These are phyloP conservation scores for Cantharis rufa DNA, from an alignment of 2,888 invertebrate genomes.

Conservation along the genomic window DNA sequence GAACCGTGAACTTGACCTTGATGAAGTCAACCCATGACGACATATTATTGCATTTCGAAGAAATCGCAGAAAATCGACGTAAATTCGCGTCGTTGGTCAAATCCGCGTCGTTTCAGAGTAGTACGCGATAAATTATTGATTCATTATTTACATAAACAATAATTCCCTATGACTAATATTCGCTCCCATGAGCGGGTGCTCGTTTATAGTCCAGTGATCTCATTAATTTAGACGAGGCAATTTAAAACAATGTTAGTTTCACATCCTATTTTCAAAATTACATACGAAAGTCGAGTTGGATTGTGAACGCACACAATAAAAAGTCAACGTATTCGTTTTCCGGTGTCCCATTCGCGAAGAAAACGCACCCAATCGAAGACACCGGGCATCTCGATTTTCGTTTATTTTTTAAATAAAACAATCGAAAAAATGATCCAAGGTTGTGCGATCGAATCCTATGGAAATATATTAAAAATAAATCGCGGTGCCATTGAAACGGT, in stretches of 20 bases:
- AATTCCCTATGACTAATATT: slow-evolving; percentile 18
- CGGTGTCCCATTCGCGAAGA: background rate
- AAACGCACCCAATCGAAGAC: background rate
- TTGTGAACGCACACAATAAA: background rate
- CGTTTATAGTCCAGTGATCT: slow-evolving; percentile 19
- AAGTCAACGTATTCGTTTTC: background rate
- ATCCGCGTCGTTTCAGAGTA: background rate
- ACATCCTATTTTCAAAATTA: background rate
- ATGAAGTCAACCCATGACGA: slow-evolving; percentile 31
- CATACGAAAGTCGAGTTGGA: background rate
- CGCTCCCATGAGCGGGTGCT: background rate
- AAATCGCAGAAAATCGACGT: slow-evolving; percentile 23
- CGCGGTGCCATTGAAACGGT: background rate
- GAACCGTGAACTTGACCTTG: slow-evolving; percentile 36
- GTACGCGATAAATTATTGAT: background rate
- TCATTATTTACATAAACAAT: slow-evolving; percentile 4
- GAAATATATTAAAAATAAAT: background rate
- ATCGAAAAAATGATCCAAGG: background rate
- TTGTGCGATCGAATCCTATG: background rate
- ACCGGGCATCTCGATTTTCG: background rate
- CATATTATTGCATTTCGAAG: slow-evolving; percentile 19
- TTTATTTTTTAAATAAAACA: background rate
- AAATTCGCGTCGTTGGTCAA: slow-evolving; percentile 11
- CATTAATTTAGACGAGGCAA: slow-evolving; percentile 6
- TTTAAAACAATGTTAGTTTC: background rate